These are phyloP conservation scores for Pelodytes ibericus DNA, from an alignment of 2,797 vertebrate species.

Conservation along the genomic window DNA sequence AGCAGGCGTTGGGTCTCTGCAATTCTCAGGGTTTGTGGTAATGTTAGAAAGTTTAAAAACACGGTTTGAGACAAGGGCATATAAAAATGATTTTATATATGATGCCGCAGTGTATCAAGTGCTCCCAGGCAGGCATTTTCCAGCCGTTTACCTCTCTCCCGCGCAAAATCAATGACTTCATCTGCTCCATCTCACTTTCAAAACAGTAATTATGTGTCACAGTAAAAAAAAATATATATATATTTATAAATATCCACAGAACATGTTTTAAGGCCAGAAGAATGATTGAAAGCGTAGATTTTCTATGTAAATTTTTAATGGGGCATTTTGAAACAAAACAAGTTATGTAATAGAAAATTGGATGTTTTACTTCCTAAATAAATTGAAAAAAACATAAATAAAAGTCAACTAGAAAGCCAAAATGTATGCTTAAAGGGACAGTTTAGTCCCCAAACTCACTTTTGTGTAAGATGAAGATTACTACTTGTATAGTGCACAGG, in stretches of 20 bases:
- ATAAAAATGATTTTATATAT: conserved; percentile 32
- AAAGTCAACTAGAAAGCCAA: too few relatives aligned
- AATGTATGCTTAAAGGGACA: too few relatives aligned
- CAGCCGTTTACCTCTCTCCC: neutral
- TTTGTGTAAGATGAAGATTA: too few relatives aligned
- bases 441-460: too few relatives aligned
- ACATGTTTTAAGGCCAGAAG: neutral
- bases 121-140: conserved; percentile 20
- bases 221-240: conserved; percentile 2
- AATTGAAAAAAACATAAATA: too few relatives aligned
- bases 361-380: too few relatives aligned
- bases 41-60: conserved; percentile 41
- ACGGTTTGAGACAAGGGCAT: conserved; percentile 23
- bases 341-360: too few relatives aligned
- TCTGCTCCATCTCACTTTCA: neutral
- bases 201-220: conserved; percentile 31
- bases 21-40: conserved; percentile 26
- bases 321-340: too few relatives aligned
- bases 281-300: conserved; percentile 2
- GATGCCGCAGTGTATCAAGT: conserved; percentile 1
- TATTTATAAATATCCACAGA: too few relatives aligned
- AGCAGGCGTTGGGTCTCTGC: conserved; percentile 11
- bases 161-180: conserved; percentile 31
- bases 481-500: too few relatives aligned
- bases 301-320: too few relatives aligned